Conservation (phyloP, 1,140 invertebrate genomes). For the Mizuhopecten yessoensis region DNA sequence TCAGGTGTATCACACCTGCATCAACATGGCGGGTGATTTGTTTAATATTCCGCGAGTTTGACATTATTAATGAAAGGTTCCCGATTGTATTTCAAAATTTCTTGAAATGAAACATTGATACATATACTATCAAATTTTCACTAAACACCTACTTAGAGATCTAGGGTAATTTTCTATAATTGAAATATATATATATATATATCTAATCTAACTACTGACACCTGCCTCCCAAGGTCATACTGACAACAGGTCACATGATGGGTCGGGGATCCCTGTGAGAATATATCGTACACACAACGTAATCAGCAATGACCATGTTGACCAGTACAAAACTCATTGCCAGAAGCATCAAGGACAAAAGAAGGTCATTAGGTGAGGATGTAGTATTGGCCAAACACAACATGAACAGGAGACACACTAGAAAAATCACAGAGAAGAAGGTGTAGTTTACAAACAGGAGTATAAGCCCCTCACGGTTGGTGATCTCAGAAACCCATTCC, state of each 20-base stretch:
- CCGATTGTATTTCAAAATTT: too few species aligned
- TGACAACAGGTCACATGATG: background rate
- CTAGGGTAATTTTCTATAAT: too few species aligned
- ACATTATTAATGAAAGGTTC: conserved; percentile 48
- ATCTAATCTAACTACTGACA: too few species aligned
- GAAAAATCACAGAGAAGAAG: conserved; percentile 76
- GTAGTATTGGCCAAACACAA: conserved; percentile 73
- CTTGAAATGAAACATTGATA: too few species aligned
- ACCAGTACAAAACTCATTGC: conserved; percentile 75
- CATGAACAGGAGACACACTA: conserved; percentile 75
- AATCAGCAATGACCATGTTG: conserved; percentile 76
- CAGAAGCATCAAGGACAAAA: conserved; percentile 72
- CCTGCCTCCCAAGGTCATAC: too few species aligned
- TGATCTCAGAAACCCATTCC: conserved; percentile 73
- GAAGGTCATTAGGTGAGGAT: conserved; percentile 70
- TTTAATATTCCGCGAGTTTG: conserved; percentile 50
- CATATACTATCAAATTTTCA: too few species aligned
- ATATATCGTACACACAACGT: conserved; percentile 75
- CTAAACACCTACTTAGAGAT: too few species aligned
- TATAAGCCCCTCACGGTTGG: conserved; percentile 73
- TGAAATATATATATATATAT: too few species aligned
- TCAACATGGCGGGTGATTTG: conserved; percentile 53
- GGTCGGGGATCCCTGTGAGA: conserved; percentile 67
- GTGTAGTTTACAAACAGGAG: conserved; percentile 78
- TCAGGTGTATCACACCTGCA: conserved; percentile 61